Conservation (phyloP, 2,113 vertebrate species). For the Neodon shergylaensis region DNA sequence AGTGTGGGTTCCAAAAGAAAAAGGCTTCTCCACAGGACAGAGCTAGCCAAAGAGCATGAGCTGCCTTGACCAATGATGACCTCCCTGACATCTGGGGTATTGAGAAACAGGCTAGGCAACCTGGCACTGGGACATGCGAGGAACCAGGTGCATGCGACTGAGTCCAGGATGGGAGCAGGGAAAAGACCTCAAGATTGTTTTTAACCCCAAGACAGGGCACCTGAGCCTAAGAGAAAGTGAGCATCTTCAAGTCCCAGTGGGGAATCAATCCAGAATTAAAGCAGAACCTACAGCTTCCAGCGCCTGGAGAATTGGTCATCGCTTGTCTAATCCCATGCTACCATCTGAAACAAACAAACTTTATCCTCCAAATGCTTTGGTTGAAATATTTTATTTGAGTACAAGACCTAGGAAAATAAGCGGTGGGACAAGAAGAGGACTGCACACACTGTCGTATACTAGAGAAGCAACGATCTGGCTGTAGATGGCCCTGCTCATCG, state of each 20-base stretch:
- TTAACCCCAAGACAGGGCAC: background rate
- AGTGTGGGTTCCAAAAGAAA: background rate
- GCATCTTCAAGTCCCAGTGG: background rate
- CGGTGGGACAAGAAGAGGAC: background rate
- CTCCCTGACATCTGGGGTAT: background rate
- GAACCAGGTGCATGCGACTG: background rate
- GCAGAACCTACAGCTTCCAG: background rate
- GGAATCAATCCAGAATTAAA: background rate
- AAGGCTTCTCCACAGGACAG: background rate
- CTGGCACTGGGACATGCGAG: background rate
- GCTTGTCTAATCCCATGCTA: background rate
- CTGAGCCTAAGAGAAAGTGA: background rate
- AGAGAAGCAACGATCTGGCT: background rate
- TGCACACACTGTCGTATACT: background rate
- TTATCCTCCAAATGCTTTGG: background rate
- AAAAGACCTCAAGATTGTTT: background rate
- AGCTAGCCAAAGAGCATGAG: background rate
- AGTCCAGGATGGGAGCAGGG: background rate
- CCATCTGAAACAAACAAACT: background rate
- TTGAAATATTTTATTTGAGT: slow-evolving; percentile 25
- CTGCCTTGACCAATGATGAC: background rate
- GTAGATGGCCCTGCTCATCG: background rate
- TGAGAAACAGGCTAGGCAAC: background rate
- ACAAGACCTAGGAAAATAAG: background rate
- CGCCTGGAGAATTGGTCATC: background rate